Evolutionary conservation across 2,797 vertebrate genomes (phyloP), one percentile per base, ranked within the genome.

Genomic region (Sylvia borin): DNA sequence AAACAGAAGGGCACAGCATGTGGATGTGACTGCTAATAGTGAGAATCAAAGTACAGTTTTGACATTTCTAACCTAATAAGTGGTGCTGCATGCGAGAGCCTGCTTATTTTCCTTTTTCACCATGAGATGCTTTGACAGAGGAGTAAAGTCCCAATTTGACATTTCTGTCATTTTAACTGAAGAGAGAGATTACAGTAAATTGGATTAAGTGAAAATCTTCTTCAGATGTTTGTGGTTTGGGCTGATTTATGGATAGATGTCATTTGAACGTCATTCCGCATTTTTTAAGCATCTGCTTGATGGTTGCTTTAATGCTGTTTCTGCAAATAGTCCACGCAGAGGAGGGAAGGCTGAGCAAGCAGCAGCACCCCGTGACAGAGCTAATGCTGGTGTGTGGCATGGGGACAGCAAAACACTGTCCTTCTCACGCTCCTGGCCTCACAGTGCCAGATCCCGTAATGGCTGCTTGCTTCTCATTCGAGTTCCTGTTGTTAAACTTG

Each of bases 171-270:
- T 94, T 96, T 97, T 95, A 96, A 97, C 95, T 96, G 95, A 96
- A 97, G 95, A 95, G 92, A 70, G 91, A 97, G 96, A 97, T 96
- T 95, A 96, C 96, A 94, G 93, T 92, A 96, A 97, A 97, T 96
- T 97, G 96, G 96, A 97, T 97, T 97, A 97, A 97, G 95, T 96
- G 95, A 93, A 97, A 95, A 96, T 97, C 95, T 93, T 97, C 95
- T 90, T 97, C 97, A 96, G 96, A 97, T 97, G 96, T 96, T 96
- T 96, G 96, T 94, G 91, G 96, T 95, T 97, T 94, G 93, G 93
- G 86, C 92, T 96, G 92, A 95, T 97, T 96, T 97, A 97, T 97
- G 93, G 97, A 97, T 96, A 94, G 96, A 95, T 97, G 94, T 96
- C 96, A 92, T 85, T 96, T 95, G 77, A 95, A 93, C 73, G 95